These are phyloP conservation scores for Dynastes hyllus DNA, from an alignment of 2,888 invertebrate species.

Conservation along the genomic window DNA sequence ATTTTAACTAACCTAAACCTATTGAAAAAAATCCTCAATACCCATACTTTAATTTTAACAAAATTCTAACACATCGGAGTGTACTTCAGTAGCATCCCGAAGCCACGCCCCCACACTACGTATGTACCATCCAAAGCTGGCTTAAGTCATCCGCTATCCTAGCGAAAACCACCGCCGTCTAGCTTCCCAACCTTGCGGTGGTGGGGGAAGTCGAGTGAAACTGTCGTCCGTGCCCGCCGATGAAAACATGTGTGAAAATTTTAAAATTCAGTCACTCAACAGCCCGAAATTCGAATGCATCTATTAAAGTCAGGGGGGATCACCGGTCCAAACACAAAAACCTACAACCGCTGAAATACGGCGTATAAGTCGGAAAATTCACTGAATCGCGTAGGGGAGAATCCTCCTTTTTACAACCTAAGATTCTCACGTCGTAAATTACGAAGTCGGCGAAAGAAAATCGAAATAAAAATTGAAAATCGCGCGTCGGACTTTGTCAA, in stretches of 20 bases:
- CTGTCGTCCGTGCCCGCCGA: conserved; percentile 60
- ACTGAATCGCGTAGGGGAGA: not conserved
- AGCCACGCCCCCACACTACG: conserved; percentile 50
- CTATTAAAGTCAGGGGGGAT: not conserved
- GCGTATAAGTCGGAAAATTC: not conserved
- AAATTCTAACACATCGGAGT: conserved; percentile 26
- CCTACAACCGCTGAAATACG: not conserved
- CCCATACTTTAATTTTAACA: too few relatives aligned
- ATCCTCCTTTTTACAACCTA: too few relatives aligned
- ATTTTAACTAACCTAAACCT: too few relatives aligned
- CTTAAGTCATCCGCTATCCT: conserved; percentile 50
- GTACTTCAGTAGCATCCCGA: conserved; percentile 44
- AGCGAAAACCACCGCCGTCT: conserved; percentile 8
- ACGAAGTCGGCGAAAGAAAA: not conserved
- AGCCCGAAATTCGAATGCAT: conserved; percentile 39
- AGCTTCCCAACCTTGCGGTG: not conserved
- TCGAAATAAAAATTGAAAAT: conserved; percentile 13
- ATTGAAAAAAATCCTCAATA: too few relatives aligned
- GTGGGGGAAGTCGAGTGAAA: conserved; percentile 56
- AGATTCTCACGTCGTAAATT: not conserved
- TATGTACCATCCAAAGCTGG: not conserved
- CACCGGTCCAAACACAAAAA: not conserved
- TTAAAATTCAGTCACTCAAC: conserved; percentile 67
- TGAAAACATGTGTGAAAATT: conserved; percentile 70
- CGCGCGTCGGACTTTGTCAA: too few relatives aligned